These are phyloP conservation scores for Phalera bucephala DNA, from an alignment of 2,888 invertebrate genomes.

Conservation along the genomic window DNA sequence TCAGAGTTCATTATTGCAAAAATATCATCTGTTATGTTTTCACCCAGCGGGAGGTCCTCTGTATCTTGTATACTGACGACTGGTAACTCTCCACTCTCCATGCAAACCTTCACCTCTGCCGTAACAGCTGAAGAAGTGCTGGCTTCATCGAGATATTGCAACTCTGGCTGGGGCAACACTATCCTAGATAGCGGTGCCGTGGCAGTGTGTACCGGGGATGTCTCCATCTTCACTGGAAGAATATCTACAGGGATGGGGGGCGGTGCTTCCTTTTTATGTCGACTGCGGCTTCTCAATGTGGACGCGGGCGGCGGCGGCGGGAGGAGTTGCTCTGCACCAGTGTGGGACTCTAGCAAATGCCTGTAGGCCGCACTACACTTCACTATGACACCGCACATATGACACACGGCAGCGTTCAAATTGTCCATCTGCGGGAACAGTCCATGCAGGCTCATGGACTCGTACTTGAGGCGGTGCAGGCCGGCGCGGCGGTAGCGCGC, in stretches of 20 bases:
- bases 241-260: constrained; percentile 62
- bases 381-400: constrained; percentile 89
- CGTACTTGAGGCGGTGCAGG: constrained; percentile 77
- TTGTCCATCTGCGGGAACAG: constrained; percentile 90
- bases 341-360: constrained; percentile 86
- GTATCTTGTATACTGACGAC: constrained; percentile 80
- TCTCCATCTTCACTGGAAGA: constrained; percentile 62
- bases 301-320: constrained; percentile 72
- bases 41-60: constrained; percentile 73
- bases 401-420: constrained; percentile 90
- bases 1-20: constrained; percentile 79
- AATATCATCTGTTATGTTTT: constrained; percentile 75
- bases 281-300: constrained; percentile 52
- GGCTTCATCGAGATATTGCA: constrained; percentile 66
- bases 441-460: constrained; percentile 90
- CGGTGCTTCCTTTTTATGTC: constrained; percentile 70
- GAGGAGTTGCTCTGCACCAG: constrained; percentile 61
- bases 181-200: constrained; percentile 68
- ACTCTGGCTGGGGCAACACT: constrained; percentile 65
- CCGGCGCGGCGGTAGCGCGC: constrained; percentile 64
- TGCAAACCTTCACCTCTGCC: constrained; percentile 70
- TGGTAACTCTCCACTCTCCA: constrained; percentile 73
- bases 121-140: constrained; percentile 55
- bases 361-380: constrained; percentile 90
- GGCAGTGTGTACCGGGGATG: constrained; percentile 60